A percentile compares a stretch with the other conserved stretches of the same genome.
These are phyloP conservation scores for Tenthredo livida DNA, from an alignment of 2,888 invertebrate species.

Conservation along the genomic window DNA sequence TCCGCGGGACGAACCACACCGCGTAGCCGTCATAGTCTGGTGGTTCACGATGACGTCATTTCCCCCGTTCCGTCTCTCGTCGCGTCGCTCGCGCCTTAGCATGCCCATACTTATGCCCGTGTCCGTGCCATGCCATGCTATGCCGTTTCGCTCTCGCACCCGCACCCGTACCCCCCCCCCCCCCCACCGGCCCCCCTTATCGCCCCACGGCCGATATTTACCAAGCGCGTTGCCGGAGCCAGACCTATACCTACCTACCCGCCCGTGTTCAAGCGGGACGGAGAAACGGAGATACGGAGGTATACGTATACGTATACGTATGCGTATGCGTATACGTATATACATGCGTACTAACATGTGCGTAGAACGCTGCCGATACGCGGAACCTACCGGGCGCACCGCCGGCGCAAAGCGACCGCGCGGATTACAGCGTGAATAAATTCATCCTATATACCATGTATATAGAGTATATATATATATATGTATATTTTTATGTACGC, in stretches of 20 bases:
- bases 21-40: conserved; percentile 30
- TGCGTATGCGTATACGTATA: neutral
- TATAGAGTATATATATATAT: neutral
- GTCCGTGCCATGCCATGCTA: conserved; percentile 14
- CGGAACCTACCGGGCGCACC: neutral
- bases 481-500: neutral
- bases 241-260: neutral
- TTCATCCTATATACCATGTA: conserved; percentile 55
- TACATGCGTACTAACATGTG: neutral
- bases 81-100: neutral
- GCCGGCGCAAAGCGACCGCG: neutral
- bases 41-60: conserved; percentile 42
- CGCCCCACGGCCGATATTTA: neutral
- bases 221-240: neutral
- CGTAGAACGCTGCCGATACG: neutral
- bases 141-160: neutral
- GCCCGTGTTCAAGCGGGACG: neutral
- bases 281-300: neutral
- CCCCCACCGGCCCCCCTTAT: neutral
- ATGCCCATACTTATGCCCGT: neutral
- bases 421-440: conserved; percentile 50
- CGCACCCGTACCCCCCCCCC: neutral
- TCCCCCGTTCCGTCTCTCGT: neutral
- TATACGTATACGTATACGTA: neutral
- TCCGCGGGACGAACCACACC: neutral